Percentiles rank a stretch among this genome's conserved stretches.
phyloP scores from a whole-genome alignment of 2,888 invertebrate genomes.

The Saturnia pavonia region DNA sequence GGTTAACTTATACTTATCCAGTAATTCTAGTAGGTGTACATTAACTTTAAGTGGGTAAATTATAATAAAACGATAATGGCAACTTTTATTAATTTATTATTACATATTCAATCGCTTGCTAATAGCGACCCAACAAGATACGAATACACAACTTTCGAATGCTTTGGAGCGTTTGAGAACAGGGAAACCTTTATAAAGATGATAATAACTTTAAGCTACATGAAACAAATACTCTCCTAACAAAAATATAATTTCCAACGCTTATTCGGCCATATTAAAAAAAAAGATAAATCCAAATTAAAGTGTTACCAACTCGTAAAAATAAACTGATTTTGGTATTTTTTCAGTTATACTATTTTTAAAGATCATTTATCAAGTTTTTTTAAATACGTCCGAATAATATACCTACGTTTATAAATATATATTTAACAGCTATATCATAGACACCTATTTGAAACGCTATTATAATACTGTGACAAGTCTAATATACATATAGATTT shows the following conservation, averaged over 20 bases:
- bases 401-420: slow-evolving; percentile 14
- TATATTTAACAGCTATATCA: slow-evolving; percentile 19
- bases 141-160: slow-evolving; percentile 57
- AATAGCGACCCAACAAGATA: slow-evolving; percentile 69
- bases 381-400: slow-evolving; percentile 14
- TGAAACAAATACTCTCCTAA: slow-evolving; percentile 58
- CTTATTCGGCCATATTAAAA: slow-evolving; percentile 15
- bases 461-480: slow-evolving; percentile 38
- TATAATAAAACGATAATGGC: slow-evolving; percentile 37
- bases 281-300: background rate
- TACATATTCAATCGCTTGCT: slow-evolving; percentile 58
- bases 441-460: slow-evolving; percentile 27
- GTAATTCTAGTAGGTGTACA: background rate
- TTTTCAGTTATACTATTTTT: background rate
- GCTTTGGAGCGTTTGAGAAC: slow-evolving; percentile 45
- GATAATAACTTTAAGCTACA: slow-evolving; percentile 27
- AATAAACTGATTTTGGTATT: background rate
- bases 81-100: slow-evolving; percentile 54
- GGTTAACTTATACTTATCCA: too few species aligned
- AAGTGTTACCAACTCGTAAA: slow-evolving; percentile 15
- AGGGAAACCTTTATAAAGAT: slow-evolving; percentile 23
- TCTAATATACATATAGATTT: slow-evolving; percentile 14
- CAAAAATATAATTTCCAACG: slow-evolving; percentile 65
- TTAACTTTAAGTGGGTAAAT: slow-evolving; percentile 13
- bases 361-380: background rate